These are phyloP conservation scores for Drosophila kepulauana DNA, from an alignment of 1,140 invertebrate species.

Conservation along the genomic window DNA sequence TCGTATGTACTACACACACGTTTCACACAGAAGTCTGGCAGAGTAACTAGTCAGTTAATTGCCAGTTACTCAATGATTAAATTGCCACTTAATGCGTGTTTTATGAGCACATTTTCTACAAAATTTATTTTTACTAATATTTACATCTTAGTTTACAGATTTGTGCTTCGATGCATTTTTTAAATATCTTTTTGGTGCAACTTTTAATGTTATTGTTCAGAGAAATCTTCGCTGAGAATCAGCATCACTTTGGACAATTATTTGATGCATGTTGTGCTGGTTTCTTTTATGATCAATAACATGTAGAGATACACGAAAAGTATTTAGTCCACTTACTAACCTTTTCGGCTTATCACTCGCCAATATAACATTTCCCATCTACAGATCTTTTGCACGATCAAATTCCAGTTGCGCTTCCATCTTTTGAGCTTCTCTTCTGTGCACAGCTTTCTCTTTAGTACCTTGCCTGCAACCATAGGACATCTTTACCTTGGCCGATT, in stretches of 20 bases:
- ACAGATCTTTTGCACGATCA: slow-evolving; percentile 68
- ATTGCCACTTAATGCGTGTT: not conserved
- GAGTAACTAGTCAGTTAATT: slow-evolving; percentile 7
- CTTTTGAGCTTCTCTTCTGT: slow-evolving; percentile 34
- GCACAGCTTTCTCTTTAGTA: slow-evolving; percentile 69
- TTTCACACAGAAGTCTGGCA: too few relatives aligned
- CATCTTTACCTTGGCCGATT: slow-evolving; percentile 46
- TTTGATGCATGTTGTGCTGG: slow-evolving; percentile 23
- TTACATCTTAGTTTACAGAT: too few relatives aligned
- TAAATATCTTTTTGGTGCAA: not conserved
- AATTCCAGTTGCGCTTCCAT: slow-evolving; percentile 67
- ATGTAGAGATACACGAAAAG: slow-evolving; percentile 4
- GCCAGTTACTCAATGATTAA: slow-evolving; percentile 2
- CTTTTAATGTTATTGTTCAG: not conserved
- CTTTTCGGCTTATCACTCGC: slow-evolving; percentile 37
- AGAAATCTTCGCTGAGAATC: not conserved
- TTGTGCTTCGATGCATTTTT: not conserved
- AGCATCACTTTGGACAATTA: not conserved
- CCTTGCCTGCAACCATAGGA: slow-evolving; percentile 3
- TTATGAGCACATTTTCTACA: not conserved
- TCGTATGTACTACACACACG: not conserved
- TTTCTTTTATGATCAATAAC: slow-evolving; percentile 16
- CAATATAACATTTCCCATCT: slow-evolving; percentile 36
- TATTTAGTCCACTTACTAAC: slow-evolving; percentile 50
- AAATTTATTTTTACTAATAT: too few relatives aligned